Percentiles rank a stretch among this genome's conserved stretches.
Evolutionary conservation across 2,888 invertebrate species (phyloP).

Genomic region (Scaptomyza parva): DNA sequence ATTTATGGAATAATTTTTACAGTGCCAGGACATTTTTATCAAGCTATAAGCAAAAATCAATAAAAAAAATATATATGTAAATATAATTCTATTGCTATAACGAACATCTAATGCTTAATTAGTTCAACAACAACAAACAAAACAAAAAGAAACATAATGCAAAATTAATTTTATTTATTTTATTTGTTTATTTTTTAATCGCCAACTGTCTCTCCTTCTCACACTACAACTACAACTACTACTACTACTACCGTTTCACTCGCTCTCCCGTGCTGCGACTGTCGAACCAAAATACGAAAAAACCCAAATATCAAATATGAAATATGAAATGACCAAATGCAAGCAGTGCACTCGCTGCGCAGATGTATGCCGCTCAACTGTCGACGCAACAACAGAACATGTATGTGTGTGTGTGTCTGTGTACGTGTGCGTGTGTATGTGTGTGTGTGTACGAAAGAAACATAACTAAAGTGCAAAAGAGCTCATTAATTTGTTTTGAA

Average conservation of each 20-base stretch:
- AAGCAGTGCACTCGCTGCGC: slow-evolving; percentile 97
- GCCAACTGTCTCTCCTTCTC: slow-evolving; percentile 56
- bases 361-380: slow-evolving; percentile 97
- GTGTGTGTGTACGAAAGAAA: slow-evolving; percentile 51
- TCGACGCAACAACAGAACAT: slow-evolving; percentile 97
- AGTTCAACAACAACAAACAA: slow-evolving; percentile 35
- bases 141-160: slow-evolving; percentile 48
- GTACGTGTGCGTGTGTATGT: slow-evolving; percentile 85
- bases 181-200: slow-evolving; percentile 69
- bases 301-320: slow-evolving; percentile 38
- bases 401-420: slow-evolving; percentile 87
- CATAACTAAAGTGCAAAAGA: slow-evolving; percentile 75
- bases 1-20: slow-evolving; percentile 75
- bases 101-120: slow-evolving; percentile 51
- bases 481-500: slow-evolving; percentile 51
- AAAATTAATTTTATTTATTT: slow-evolving; percentile 69
- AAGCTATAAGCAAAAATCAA: slow-evolving; percentile 38
- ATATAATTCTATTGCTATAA: slow-evolving; percentile 31
- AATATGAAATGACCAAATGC: slow-evolving; percentile 48
- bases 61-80: slow-evolving; percentile 23
- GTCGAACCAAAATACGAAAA: slow-evolving; percentile 27
- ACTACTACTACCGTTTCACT: slow-evolving; percentile 32
- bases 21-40: slow-evolving; percentile 84
- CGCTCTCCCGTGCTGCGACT: slow-evolving; percentile 39
- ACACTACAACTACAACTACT: slow-evolving; percentile 24